These are phyloP conservation scores for Triplophysa yarkandensis DNA, from an alignment of 2,797 vertebrate genomes.

Conservation along the genomic window DNA sequence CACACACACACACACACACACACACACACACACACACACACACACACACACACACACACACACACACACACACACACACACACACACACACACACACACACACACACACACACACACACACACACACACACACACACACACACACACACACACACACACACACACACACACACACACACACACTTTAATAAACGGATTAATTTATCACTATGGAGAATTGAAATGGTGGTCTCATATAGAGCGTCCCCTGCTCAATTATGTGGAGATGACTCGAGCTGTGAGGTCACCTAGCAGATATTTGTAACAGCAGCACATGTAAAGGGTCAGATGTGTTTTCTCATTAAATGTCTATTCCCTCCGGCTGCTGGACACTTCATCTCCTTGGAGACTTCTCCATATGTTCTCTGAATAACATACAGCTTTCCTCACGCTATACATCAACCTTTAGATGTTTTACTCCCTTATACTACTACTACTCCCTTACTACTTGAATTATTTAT, in stretches of 20 bases:
- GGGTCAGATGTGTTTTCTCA: neutral
- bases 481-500: neutral
- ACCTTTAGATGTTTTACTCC: neutral
- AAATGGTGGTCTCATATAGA: neutral
- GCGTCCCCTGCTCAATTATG: neutral
- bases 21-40: too few relatives aligned
- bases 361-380: conserved; percentile 3
- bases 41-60: too few relatives aligned
- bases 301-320: neutral
- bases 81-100: conserved; percentile 20
- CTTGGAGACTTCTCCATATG: conserved; percentile 7
- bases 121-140: too few relatives aligned
- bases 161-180: too few relatives aligned
- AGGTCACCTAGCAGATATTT: neutral
- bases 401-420: conserved; percentile 20
- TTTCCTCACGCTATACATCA: neutral
- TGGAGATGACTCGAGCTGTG: neutral
- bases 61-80: neutral
- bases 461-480: too few relatives aligned
- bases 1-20: too few relatives aligned
- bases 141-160: too few relatives aligned
- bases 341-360: conserved; percentile 25
- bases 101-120: conserved; percentile 7
- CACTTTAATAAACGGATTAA: too few relatives aligned
- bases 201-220: neutral